Evolutionary conservation across 1,140 invertebrate species (phyloP), one percentile per base, ranked within the genome.

Genomic region (Dufourea novaeangliae): DNA sequence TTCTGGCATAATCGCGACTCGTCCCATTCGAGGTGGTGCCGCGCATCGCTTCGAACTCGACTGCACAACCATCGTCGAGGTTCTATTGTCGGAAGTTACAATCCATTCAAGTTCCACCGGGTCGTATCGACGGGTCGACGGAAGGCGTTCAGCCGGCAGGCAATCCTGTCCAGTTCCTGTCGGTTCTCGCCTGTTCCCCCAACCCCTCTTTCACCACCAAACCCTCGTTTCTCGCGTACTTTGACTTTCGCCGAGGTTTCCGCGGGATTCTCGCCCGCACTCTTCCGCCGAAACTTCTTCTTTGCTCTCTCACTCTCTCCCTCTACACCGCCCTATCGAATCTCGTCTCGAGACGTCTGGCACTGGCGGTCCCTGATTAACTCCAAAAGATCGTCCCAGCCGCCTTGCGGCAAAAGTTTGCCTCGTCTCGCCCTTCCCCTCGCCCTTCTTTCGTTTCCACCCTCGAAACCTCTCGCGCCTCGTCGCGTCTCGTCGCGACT

Each of bases 341-440:
- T 76, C 79, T 83, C 79, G 86, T 78, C 86, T 88, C 84, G 78
- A 88, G 87, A 88, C 83, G 86, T 89, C 88, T 89, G 87, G 85
- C 80, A 83, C 81, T 85, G 88, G 82, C 86, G 86, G 83, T 87
- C 80, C 78, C 86, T 87, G 86, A 89, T 89, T 88, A 89, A 88
- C 87, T 87, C 83, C n/a, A 80, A 82, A 88, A 84, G 84, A 88
- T 85, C 62, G 83, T 78, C 41, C 64, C 73, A 37, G 73, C 66
- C 52, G 67, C 50, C 74, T 75, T 52, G 75, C 79, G 68, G 68
- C 68, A 17, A 64, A 57, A 37, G 32, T 22, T 17, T 32, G 12
- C 64, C 56, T 41, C 46, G 44, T 44, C 29, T 56, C 32, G 29
- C 32, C 41, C 37, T 34, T 17, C 59, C 41, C 41, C 57, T 61